Percentiles rank a stretch among this genome's conserved stretches.
phyloP scores from a whole-genome alignment of 2,888 invertebrate genomes.

The Agonopterix subpropinquella region DNA sequence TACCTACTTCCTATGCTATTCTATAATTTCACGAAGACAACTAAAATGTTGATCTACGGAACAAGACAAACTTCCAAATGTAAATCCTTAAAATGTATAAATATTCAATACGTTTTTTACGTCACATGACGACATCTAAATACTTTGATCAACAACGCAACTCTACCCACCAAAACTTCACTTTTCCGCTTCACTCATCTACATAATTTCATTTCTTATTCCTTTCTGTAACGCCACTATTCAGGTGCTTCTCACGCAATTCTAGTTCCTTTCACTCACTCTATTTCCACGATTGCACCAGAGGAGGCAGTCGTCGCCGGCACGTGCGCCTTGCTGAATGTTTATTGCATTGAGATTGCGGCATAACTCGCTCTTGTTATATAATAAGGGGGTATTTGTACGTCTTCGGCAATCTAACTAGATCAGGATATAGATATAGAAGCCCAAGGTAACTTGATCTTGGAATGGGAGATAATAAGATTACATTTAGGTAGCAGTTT shows the following conservation, averaged over 20 bases:
- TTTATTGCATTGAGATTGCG: slow-evolving; percentile 63
- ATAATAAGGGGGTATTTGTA: slow-evolving; percentile 42
- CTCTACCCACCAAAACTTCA: slow-evolving; percentile 1
- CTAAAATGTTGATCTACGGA: no score
- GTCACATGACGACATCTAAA: no score
- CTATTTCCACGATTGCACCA: slow-evolving; percentile 29
- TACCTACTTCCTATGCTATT: no score
- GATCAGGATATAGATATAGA: slow-evolving; percentile 9
- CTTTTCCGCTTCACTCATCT: slow-evolving; percentile 7
- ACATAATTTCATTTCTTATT: slow-evolving; percentile 11
- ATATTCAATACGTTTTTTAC: no score
- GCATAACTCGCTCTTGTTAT: slow-evolving; percentile 43
- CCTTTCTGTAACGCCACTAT: slow-evolving; percentile 6
- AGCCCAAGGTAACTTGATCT: no score
- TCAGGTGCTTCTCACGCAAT: slow-evolving; percentile 3
- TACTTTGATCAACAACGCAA: no score
- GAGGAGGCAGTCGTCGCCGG: slow-evolving; percentile 41
- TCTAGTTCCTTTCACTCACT: slow-evolving; percentile 25
- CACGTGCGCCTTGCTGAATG: slow-evolving; percentile 53
- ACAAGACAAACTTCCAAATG: no score
- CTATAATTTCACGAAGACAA: no score
- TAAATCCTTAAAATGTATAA: no score
- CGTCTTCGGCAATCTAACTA: slow-evolving; percentile 25
- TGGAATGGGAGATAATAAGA: no score
- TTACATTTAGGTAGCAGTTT: no score